These are phyloP conservation scores for Cheilosia urbana DNA, from an alignment of 2,888 invertebrate species.

Conservation along the genomic window DNA sequence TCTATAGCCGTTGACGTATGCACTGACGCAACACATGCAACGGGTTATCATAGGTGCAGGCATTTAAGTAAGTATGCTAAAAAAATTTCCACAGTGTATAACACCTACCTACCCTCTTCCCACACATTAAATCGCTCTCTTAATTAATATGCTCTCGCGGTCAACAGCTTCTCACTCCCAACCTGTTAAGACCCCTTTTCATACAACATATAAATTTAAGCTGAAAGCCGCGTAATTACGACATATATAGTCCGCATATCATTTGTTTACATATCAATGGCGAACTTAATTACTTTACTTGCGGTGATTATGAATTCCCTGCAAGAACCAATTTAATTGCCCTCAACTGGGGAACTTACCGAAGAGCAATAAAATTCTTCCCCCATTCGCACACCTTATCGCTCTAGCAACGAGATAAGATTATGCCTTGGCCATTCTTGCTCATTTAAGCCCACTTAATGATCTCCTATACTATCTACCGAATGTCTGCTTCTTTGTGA, in stretches of 20 bases:
- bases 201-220: no score
- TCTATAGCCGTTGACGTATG: no score
- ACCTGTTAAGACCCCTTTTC: no score
- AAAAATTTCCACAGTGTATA: no score
- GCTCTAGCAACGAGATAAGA: conserved; percentile 14
- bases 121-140: no score
- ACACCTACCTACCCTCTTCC: no score
- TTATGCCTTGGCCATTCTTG: conserved; percentile 25
- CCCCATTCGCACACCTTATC: background rate
- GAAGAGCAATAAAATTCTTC: conserved; percentile 44
- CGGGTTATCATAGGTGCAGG: no score
- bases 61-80: no score
- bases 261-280: background rate
- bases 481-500: conserved; percentile 4
- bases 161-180: no score
- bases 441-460: conserved; percentile 65
- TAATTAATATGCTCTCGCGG: no score
- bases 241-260: conserved; percentile 5
- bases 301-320: conserved; percentile 40
- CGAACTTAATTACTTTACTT: conserved; percentile 39
- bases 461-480: conserved; percentile 44
- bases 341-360: conserved; percentile 28
- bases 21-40: no score
- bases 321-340: conserved; percentile 56
- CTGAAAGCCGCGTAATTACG: conserved; percentile 30